Base-by-base conservation (phyloP, 2,797 vertebrate genomes). In the Pipistrellus nathusii region DNA sequence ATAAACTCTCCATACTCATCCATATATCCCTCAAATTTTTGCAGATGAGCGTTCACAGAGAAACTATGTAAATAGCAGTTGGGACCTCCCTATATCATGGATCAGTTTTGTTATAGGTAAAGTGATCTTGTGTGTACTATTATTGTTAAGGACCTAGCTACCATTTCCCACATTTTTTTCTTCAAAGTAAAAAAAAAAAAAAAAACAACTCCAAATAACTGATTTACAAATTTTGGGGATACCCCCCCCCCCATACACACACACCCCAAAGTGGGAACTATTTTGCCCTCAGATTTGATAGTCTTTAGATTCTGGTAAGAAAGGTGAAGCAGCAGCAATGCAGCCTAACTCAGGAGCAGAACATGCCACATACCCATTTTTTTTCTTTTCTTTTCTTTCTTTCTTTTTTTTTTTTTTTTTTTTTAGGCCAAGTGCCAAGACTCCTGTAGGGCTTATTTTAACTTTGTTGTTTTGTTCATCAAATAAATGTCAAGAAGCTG, bases 151-250 rank as follows among this genome's bases (percentile, higher is more conserved):
- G n/a, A 93, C 21, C 0, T 18, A n/a, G 21, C 44, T 69, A 69
- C 10, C 48, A 69, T 48, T 85, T 69, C 15, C 64, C 48, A 83
- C 0, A 25, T 71, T 73, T 75, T 53, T 8, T 5, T 15, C 46
- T 15, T 7, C 27, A 75, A 68, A 91, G 7, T 71, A 0, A 23
- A 57, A 41, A 41, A 41, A 41, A 5, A 41, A 69, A 77, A 27
- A 57, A 44, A 11, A n/a, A n/a, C n/a, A n/a, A 51, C 38, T 76
- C 6, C 41, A 85, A 27, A 88, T 64, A 73, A 89, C 17, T 78
- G 20, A 53, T 66, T 91, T 91, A 81, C 9, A 81, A 27, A 78
- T 66, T 94, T 91, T 59, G 69, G 51, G 57, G 59, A 41, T 20
- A 13, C 83, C 71, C 17, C 32, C 20, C 27, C 13, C 53, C 21